phyloP scores from a whole-genome alignment of 2,797 vertebrate genomes.

The Galago senegalensis region DNA sequence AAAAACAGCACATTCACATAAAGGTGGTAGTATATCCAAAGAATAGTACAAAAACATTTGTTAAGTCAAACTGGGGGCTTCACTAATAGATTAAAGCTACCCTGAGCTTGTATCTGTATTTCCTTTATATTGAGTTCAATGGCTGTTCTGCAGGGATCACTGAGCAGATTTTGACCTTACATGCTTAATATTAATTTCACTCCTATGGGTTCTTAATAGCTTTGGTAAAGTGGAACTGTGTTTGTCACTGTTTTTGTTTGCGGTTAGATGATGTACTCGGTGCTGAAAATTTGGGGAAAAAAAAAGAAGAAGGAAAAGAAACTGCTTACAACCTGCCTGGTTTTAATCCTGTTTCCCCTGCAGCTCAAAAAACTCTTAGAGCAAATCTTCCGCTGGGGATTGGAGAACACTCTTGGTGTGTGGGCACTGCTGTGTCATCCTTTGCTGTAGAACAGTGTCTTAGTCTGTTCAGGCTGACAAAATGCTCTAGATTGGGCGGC shows the following conservation, averaged over 20 bases:
- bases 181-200: background rate
- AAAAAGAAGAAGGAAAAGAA: background rate
- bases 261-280: slow-evolving; percentile 15
- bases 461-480: background rate
- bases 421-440: background rate
- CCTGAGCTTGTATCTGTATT: background rate
- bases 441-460: background rate
- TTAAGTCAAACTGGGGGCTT: background rate
- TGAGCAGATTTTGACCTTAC: background rate
- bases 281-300: slow-evolving; percentile 42
- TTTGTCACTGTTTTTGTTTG: slow-evolving; percentile 46
- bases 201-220: background rate
- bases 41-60: background rate
- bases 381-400: background rate
- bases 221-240: background rate
- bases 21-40: background rate
- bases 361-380: background rate
- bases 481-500: background rate
- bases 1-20: slow-evolving; percentile 27
- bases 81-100: background rate
- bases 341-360: background rate
- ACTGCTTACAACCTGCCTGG: background rate
- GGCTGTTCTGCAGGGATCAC: background rate
- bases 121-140: background rate
- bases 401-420: background rate